These are phyloP conservation scores for Drosophila algonquin DNA, from an alignment of 2,888 invertebrate genomes.

Conservation along the genomic window DNA sequence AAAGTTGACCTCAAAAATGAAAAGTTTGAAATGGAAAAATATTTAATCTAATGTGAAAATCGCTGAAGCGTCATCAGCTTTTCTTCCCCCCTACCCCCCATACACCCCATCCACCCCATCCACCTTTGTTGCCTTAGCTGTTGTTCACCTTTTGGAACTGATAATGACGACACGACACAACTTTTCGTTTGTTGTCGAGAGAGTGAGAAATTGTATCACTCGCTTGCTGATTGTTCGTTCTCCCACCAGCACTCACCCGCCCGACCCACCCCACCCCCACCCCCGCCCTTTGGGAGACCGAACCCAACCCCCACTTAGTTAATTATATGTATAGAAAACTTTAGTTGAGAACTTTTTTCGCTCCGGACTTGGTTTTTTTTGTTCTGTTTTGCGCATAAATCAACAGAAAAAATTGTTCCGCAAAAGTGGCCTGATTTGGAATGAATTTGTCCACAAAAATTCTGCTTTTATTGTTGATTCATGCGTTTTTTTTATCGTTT, in stretches of 20 bases:
- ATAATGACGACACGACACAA: conserved; percentile 50
- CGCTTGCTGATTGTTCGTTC: conserved; percentile 32
- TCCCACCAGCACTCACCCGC: not conserved
- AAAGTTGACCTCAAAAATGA: conserved; percentile 74
- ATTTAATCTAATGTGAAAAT: conserved; percentile 80
- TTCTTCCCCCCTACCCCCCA: conserved; percentile 28
- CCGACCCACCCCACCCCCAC: not conserved
- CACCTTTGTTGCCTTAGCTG: conserved; percentile 45
- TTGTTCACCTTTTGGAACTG: conserved; percentile 32
- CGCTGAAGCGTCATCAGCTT: conserved; percentile 74
- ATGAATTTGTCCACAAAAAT: not conserved
- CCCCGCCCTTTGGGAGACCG: conserved; percentile 3
- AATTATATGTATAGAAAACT: conserved; percentile 33
- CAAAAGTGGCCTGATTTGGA: conserved; percentile 23
- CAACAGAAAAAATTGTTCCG: conserved; percentile 6
- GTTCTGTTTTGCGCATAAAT: conserved; percentile 13
- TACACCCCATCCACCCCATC: too few relatives aligned
- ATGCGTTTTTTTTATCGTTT: not conserved
- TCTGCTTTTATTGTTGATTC: not conserved
- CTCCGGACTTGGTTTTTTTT: not conserved
- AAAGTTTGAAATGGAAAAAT: conserved; percentile 59
- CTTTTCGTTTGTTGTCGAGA: conserved; percentile 15
- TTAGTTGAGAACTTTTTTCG: conserved; percentile 22
- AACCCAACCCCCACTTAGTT: conserved; percentile 29
- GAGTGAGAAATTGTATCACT: conserved; percentile 42